Evolutionary conservation across 2,113 vertebrate species (phyloP).

Genomic region (Platycercus adscitus): DNA sequence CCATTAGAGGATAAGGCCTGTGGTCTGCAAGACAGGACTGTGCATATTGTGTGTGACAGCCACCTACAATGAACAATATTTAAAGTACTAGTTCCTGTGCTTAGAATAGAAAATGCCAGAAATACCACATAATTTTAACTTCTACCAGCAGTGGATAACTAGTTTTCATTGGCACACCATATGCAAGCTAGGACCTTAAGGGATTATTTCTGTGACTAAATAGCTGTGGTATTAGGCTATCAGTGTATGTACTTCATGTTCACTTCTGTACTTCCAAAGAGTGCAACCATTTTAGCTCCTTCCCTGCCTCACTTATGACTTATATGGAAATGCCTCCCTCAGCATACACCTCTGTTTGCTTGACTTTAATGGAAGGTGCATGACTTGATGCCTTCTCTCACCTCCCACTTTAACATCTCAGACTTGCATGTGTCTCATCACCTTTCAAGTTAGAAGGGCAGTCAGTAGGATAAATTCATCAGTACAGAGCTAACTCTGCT

Average conservation of each 20-base stretch:
- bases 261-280: not conserved
- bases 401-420: not conserved
- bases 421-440: not conserved
- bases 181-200: not conserved
- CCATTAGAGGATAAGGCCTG: not conserved
- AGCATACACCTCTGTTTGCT: not conserved
- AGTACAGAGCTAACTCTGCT: not conserved
- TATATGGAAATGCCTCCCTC: not conserved
- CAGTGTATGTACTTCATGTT: not conserved
- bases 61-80: not conserved
- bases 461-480: not conserved
- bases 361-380: not conserved
- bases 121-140: constrained; percentile 12
- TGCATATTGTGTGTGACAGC: not conserved
- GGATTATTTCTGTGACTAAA: constrained; percentile 8
- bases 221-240: not conserved
- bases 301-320: not conserved
- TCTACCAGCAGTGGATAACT: not conserved
- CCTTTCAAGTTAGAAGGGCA: not conserved
- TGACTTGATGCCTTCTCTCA: not conserved
- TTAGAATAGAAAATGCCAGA: constrained; percentile 51
- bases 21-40: not conserved
- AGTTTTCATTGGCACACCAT: constrained; percentile 34
- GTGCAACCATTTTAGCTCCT: not conserved
- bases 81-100: constrained; percentile 6